Evolutionary conservation across 30 jellyfish, hydroid and myxozoan species (phyloP).

Genomic region (Cassiopea xamachana): DNA sequence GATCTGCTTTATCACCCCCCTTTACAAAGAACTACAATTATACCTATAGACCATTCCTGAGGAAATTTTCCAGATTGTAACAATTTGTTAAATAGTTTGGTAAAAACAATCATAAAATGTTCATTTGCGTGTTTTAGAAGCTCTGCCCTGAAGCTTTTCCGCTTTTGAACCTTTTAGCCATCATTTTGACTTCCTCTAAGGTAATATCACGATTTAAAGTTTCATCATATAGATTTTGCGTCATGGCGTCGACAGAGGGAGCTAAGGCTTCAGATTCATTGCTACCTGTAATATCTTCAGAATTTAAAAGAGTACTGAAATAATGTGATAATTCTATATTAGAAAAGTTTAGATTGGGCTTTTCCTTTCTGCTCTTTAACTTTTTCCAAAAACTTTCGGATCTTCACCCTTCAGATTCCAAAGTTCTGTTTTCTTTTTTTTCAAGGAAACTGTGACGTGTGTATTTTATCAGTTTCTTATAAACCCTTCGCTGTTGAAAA

Average conservation of each 20-base stretch:
- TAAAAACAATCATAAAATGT: background rate
- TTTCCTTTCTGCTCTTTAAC: background rate
- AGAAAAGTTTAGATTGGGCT: conserved; percentile 4
- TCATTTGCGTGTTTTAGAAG: conserved; percentile 1
- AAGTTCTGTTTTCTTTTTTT: conserved; percentile 2
- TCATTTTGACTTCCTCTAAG: conserved; percentile 21
- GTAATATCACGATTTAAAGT: conserved; percentile 24
- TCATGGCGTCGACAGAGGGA: conserved; percentile 23
- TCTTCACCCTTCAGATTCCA: conserved; percentile 26
- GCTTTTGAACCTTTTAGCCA: conserved; percentile 26
- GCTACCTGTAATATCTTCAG: background rate
- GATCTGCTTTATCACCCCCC: conserved; percentile 20
- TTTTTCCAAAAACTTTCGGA: conserved; percentile 35
- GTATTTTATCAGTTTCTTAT: conserved; percentile 33
- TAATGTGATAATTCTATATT: conserved; percentile 1
- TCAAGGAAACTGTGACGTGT: conserved; percentile 25
- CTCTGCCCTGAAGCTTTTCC: conserved; percentile 36
- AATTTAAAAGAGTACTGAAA: conserved; percentile 7
- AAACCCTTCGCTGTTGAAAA: conserved; percentile 12
- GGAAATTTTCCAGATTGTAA: conserved; percentile 47
- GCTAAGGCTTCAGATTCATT: background rate
- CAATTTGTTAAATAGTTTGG: conserved; percentile 21
- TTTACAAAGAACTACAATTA: conserved; percentile 40
- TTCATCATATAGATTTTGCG: conserved; percentile 17
- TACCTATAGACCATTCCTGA: conserved; percentile 50